Conservation (phyloP, 2,113 vertebrate species). For the Lepisosteus oculatus region DNA sequence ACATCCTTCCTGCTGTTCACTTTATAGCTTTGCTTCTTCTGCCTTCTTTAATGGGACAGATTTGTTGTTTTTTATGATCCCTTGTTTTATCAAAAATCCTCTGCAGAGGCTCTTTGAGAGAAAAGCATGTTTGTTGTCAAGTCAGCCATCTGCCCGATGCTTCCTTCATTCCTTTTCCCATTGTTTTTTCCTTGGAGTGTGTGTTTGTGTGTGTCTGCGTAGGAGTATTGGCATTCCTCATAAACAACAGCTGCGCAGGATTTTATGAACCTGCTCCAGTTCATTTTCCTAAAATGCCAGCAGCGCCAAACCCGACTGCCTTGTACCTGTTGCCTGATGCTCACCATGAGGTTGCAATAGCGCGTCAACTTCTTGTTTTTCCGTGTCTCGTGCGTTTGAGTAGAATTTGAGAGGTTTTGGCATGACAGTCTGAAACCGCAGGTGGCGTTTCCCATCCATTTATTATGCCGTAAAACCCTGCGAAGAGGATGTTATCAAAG, state of each 20-base stretch:
- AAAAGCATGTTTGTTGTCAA: not conserved
- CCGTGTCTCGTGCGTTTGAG: too few relatives aligned
- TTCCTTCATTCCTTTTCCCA: not conserved
- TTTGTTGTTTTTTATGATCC: not conserved
- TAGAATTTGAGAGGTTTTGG: too few relatives aligned
- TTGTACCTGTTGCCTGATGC: conserved; percentile 14
- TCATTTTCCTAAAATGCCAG: conserved; percentile 9
- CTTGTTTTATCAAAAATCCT: not conserved
- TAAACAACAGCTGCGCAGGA: conserved; percentile 32
- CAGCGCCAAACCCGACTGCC: not conserved
- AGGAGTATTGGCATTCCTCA: conserved; percentile 30
- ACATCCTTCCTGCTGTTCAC: too few relatives aligned
- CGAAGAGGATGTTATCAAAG: too few relatives aligned
- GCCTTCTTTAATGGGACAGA: not conserved
- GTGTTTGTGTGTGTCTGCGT: conserved; percentile 18
- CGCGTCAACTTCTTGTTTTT: too few relatives aligned
- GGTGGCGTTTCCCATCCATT: too few relatives aligned
- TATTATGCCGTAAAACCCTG: too few relatives aligned
- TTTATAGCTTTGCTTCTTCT: not conserved
- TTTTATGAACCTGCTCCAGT: conserved; percentile 26
- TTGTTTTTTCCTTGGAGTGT: conserved; percentile 7
- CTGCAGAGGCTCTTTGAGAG: not conserved
- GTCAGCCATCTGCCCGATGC: not conserved
- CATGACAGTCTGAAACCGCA: too few relatives aligned
- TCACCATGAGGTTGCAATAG: not conserved